These are phyloP conservation scores for Gymnorhina tibicen DNA, from an alignment of 2,113 vertebrate genomes.

Conservation along the genomic window DNA sequence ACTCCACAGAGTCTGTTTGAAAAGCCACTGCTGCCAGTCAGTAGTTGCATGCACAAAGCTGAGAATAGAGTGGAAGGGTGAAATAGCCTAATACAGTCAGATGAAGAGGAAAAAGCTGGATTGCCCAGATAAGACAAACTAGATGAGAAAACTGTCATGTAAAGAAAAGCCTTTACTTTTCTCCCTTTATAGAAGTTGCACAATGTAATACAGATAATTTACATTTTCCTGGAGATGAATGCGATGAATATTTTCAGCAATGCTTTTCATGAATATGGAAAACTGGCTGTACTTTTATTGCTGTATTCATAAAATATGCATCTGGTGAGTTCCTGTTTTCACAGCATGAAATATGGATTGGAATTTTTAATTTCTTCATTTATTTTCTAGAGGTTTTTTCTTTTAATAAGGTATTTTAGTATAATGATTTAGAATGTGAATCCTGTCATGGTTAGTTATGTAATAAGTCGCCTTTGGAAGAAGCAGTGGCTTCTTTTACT, in stretches of 20 bases:
- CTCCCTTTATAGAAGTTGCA: not conserved
- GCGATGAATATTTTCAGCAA: constrained; percentile 32
- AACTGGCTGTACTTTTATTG: constrained; percentile 45
- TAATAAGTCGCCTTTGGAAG: not conserved
- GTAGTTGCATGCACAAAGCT: not conserved
- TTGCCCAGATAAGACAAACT: not conserved
- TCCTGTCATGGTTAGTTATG: not conserved
- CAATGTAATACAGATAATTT: not conserved
- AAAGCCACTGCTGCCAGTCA: not conserved
- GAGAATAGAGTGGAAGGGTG: not conserved
- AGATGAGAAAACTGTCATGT: not conserved
- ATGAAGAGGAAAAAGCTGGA: not conserved
- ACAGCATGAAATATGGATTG: not conserved
- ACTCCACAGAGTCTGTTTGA: not conserved
- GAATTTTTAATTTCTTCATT: constrained; percentile 26
- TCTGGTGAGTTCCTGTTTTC: constrained; percentile 31
- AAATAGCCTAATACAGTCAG: not conserved
- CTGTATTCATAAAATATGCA: constrained; percentile 56
- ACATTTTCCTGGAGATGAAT: constrained; percentile 38
- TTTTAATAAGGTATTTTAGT: constrained; percentile 12
- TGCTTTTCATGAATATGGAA: constrained; percentile 63
- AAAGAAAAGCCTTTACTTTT: constrained; percentile 5
- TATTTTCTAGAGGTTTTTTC: not conserved
- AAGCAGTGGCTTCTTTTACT: not conserved
- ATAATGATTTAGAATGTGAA: not conserved